phyloP scores from a whole-genome alignment of 2,888 invertebrate species.

The Sminthurides aquaticus region DNA sequence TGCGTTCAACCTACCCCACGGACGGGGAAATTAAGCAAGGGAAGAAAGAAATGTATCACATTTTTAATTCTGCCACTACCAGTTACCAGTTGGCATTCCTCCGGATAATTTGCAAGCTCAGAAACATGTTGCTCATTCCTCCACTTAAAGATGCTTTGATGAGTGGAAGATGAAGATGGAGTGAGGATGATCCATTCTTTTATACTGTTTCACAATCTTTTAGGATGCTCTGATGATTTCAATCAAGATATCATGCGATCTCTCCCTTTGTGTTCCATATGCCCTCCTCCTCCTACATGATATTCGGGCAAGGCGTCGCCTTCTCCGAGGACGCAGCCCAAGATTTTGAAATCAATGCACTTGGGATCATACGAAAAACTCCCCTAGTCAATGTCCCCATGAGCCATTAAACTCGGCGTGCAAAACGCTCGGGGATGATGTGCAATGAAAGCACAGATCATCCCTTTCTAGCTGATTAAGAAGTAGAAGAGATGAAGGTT shows the following conservation, averaged over 20 bases:
- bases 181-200: neutral
- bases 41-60: neutral
- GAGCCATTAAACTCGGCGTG: neutral
- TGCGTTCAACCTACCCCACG: neutral
- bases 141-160: neutral
- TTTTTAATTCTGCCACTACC: neutral
- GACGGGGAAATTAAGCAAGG: too few species aligned
- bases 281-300: neutral
- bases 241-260: neutral
- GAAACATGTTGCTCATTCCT: neutral
- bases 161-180: neutral
- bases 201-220: neutral
- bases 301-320: neutral
- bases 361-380: neutral
- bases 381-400: constrained; percentile 5
- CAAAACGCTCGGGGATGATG: too few species aligned
- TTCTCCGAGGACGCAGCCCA: too few species aligned
- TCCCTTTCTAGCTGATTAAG: too few species aligned
- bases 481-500: too few species aligned
- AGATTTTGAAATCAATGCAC: neutral
- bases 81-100: neutral
- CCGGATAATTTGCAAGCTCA: neutral
- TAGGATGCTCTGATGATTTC: neutral
- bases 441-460: too few species aligned
- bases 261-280: neutral